Base-by-base conservation (phyloP, 1,140 invertebrate genomes). In the Drosophila ambigua region DNA sequence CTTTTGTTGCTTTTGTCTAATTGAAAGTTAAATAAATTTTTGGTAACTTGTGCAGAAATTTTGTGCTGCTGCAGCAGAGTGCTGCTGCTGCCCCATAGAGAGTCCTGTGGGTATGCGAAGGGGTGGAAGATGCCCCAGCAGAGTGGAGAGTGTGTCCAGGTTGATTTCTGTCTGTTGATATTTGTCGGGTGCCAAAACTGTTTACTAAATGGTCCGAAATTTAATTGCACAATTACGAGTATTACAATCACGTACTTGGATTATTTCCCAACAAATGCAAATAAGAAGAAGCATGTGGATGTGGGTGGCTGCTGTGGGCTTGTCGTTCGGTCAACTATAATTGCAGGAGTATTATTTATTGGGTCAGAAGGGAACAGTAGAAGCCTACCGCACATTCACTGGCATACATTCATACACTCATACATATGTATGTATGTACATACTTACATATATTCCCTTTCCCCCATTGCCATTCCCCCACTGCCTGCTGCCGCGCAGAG, bases 11-110 rank as follows among this genome's bases (percentile, higher is more conserved):
- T 75, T 87, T 67, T 87, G 79, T 87, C 83, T 87, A 88, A 87
- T 87, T 87, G 82, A 79, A 88, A 79, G 82, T 79, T 87, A 87
- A 88, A 87, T 67, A 88, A 45, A 79, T 76, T 79, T 79, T 68
- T 82, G 79, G 63, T 63, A 82, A 68, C 63, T 81, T 85, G 74
- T 87, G 82, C 66, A 81, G 48, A 74, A 67, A 82, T 82, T 78
- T 82, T 87, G 28, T 87, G 83, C 82, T 85, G 74, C 62, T 74
- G 51, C 73, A 81, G 82, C 82, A 85, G 46, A 61, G 62, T 77
- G 28, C 52, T 31, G 6, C n/a, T 24, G 23, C 23, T 24, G 23
- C 4, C 23, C 23, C 23, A 24, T 9, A 85, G 46, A 43, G 20
- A 23, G 31, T 35, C 46, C 78, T 23, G 43, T 69, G 67, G 67